phyloP scores from a whole-genome alignment of 2,888 invertebrate genomes.

The Ptychoptera albimana region DNA sequence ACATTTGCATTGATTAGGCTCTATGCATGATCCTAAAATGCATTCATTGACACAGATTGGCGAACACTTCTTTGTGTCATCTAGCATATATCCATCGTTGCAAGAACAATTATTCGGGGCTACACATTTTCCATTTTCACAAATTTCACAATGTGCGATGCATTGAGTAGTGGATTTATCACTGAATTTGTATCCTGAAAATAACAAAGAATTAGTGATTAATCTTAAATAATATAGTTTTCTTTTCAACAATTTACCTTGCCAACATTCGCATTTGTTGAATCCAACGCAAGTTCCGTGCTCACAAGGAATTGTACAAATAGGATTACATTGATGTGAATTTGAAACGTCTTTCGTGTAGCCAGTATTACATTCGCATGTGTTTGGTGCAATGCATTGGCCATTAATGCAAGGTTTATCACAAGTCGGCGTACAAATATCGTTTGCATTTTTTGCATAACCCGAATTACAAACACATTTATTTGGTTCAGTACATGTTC shows the following conservation, averaged over 20 bases:
- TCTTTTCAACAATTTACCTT: too few relatives aligned
- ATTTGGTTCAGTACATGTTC: slow-evolving; percentile 10
- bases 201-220: too few relatives aligned
- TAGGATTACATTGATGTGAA: slow-evolving; percentile 31
- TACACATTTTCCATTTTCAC: slow-evolving; percentile 23
- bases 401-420: slow-evolving; percentile 23
- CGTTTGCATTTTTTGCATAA: slow-evolving; percentile 18
- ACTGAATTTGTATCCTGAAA: too few relatives aligned
- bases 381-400: slow-evolving; percentile 24
- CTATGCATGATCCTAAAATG: slow-evolving; percentile 18
- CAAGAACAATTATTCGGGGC: slow-evolving; percentile 16
- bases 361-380: slow-evolving; percentile 22
- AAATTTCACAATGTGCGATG: slow-evolving; percentile 9
- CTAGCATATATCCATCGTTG: slow-evolving; percentile 11
- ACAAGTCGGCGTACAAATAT: slow-evolving; percentile 14
- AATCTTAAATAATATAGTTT: too few relatives aligned
- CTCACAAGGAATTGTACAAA: slow-evolving; percentile 45
- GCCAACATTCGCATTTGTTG: too few relatives aligned
- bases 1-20: slow-evolving; percentile 20
- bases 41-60: slow-evolving; percentile 20
- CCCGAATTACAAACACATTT: slow-evolving; percentile 21
- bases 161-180: not conserved
- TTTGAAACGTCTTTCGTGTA: slow-evolving; percentile 25
- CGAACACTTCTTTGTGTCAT: slow-evolving; percentile 15
- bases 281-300: too few relatives aligned